These are phyloP conservation scores for Cryptoprocta ferox DNA, from an alignment of 2,797 vertebrate species.

Conservation along the genomic window DNA sequence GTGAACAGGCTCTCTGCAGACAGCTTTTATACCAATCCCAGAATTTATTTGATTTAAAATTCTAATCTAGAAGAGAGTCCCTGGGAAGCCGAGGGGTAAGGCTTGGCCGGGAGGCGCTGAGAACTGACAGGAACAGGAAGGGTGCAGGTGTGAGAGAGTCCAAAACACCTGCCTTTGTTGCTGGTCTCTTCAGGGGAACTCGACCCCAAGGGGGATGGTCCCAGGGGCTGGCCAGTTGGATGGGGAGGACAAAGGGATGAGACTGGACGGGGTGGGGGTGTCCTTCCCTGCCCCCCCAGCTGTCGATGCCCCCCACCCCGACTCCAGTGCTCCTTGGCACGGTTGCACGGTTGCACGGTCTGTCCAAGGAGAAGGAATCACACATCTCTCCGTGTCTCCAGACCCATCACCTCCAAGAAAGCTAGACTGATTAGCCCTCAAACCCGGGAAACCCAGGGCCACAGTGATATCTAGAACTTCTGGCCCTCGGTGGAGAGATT, in stretches of 20 bases:
- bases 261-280: too few species aligned
- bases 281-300: too few species aligned
- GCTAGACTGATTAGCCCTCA: background rate
- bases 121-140: background rate
- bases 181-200: background rate
- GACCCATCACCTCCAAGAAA: background rate
- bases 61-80: constrained; percentile 58
- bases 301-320: background rate
- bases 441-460: background rate
- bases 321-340: background rate
- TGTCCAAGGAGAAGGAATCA: background rate
- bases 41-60: constrained; percentile 64
- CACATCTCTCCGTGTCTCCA: background rate
- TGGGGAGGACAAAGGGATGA: background rate
- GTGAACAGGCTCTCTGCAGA: background rate
- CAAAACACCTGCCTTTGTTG: background rate
- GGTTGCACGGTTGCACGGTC: background rate
- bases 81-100: background rate
- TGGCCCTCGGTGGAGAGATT: background rate
- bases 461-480: background rate
- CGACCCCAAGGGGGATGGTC: background rate
- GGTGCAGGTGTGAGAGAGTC: background rate
- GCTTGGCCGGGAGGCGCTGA: background rate
- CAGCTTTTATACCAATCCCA: constrained; percentile 55
- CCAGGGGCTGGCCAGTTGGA: background rate